Evolutionary conservation across 2,888 invertebrate genomes (phyloP), one percentile per base, ranked within the genome.

Genomic region (Amiota mariae): DNA sequence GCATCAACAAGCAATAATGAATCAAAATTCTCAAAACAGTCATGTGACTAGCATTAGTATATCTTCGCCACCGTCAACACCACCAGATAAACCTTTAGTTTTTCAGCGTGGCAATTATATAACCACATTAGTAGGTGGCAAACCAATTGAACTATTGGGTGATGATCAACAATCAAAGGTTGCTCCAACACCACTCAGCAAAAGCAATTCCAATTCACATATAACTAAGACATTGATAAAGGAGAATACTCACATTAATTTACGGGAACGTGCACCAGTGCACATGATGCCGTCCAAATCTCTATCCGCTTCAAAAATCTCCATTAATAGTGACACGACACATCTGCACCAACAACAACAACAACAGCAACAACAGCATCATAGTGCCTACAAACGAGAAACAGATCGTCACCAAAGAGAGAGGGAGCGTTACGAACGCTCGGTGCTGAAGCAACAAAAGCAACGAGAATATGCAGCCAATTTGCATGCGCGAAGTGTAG

Each of bases 101-200:
- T 95, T 94, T 86, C 95, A 95, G 88, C 94, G 95, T 82, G 95
- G 95, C 0, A 94, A 94, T 48, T 95, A 95, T 85, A 94, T 95
- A 46, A 95, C 95, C 1, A 93, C 95, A 0, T 90, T 95, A 20
- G 93, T 95, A 0, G 93, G 88, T 11, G 90, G 90, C 54, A 90
- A 89, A n/a, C 89, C 90, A 51, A 89, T 89, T 8, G 89, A 89
- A 71, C 74, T 90, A 56, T 75, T 88, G 63, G 88, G 84, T 36
- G 87, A 86, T 1, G 82, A 84, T 6, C 70, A 36, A 36, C 57
- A 12, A 36, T 36, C 8, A 36, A 36, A 36, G 36, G 36, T 36
- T 36, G 36, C 36, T 6, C 3, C 36, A 36, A 36, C 36, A 36
- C 36, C 71, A 6, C 73, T 80, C 13, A 73, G 72, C 36, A 82